Percentiles rank a stretch among this genome's conserved stretches.
phyloP scores from a whole-genome alignment of 64 coral and sea anemone genomes.

The Montipora cactus region DNA sequence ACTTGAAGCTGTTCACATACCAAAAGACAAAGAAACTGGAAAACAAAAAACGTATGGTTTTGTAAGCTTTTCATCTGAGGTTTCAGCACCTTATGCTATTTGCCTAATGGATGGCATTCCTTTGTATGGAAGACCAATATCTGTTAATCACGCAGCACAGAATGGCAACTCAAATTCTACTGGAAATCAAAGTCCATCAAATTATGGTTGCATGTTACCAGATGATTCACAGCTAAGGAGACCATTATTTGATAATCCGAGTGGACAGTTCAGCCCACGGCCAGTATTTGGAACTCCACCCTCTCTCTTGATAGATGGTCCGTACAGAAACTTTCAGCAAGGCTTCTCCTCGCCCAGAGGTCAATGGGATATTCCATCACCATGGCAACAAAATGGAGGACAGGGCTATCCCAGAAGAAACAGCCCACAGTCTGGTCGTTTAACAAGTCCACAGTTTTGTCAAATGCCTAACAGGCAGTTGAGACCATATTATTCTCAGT shows the following conservation, averaged over 20 bases:
- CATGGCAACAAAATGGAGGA: slow-evolving; percentile 45
- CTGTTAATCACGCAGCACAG: slow-evolving; percentile 43
- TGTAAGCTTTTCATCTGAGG: slow-evolving; percentile 77
- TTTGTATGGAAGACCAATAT: slow-evolving; percentile 81
- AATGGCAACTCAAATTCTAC: neutral
- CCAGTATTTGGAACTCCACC: neutral
- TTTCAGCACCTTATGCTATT: slow-evolving; percentile 82
- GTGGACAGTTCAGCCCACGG: neutral
- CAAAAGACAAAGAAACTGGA: slow-evolving; percentile 91
- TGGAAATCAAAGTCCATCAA: slow-evolving; percentile 25
- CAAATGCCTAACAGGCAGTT: neutral
- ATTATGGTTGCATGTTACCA: neutral
- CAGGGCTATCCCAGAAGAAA: neutral
- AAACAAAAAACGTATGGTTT: slow-evolving; percentile 82
- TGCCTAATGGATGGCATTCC: slow-evolving; percentile 83
- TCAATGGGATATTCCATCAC: slow-evolving; percentile 1
- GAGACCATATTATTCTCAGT: neutral
- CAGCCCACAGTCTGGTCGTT: neutral
- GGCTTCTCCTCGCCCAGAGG: neutral
- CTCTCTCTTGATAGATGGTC: neutral
- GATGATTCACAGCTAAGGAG: neutral
- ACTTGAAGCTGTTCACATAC: slow-evolving; percentile 84
- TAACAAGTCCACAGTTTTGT: neutral
- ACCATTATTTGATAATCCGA: slow-evolving; percentile 20
- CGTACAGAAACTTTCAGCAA: neutral